Evolutionary conservation across 2,888 invertebrate species (phyloP), one percentile per base, ranked within the genome.

Genomic region (Xestoiulus laeticollis): DNA sequence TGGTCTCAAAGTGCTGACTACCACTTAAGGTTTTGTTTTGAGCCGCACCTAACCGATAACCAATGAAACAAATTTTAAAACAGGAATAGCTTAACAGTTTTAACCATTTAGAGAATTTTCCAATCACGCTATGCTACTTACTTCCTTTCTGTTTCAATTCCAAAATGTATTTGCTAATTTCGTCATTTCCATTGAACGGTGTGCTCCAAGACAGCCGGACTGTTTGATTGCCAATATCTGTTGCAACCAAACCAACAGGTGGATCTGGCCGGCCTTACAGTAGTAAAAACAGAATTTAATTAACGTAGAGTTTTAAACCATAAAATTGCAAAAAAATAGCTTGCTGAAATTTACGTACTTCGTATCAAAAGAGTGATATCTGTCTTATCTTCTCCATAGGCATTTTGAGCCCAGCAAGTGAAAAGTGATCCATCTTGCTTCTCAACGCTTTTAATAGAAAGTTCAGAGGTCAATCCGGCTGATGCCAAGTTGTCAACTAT

Each of bases 351-450:
- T n/a, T n/a, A n/a, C 53, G 16, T 30, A 88, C 88, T 87, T 87
- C 53, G 88, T 8, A 88, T 59, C 14, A 84, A 14, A 0, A 88
- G 87, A 44, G 32, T 87, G n/a, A 87, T 33, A 33, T 87, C 59
- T 3, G 78, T 22, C 10, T 30, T 26, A 26, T 86, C 87, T 84
- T 87, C 83, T 22, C 88, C 88, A 59, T 83, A 88, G 1, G 86
- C 87, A 82, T 88, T 88, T 38, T 87, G 78, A 5, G 88, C 88
- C 82, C 30, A 44, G n/a, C 88, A 88, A 14, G 87, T 88, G 78
- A 83, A 83, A 3, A 53, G 12, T 16, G 84, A 26, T 14, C 83
- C 83, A 53, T 88, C 88, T 22, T 86, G 87, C 44, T 84, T 88
- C 14, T 83, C 48, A 0, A 32, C 33, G 14, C 53, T 78, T n/a